Conservation (phyloP, 2,113 vertebrate genomes). For the Rhinopomastus cyanomelas region DNA sequence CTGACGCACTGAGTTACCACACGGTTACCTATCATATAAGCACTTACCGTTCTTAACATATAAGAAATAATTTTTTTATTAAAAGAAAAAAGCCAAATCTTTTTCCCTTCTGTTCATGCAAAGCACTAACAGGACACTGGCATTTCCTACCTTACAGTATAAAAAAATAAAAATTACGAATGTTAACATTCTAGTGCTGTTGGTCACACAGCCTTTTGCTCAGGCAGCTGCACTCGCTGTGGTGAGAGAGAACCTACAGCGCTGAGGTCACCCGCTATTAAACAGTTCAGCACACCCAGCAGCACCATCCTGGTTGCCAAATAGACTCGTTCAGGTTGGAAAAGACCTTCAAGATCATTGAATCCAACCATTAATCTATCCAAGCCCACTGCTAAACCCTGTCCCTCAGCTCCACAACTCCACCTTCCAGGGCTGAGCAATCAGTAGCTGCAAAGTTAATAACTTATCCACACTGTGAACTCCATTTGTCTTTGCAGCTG, state of each 20-base stretch:
- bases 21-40: no score
- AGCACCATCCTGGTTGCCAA: neutral
- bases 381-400: no score
- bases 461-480: neutral
- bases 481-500: accelerated
- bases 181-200: accelerated
- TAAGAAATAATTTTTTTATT: neutral
- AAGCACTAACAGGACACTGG: neutral
- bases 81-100: accelerated
- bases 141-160: neutral
- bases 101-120: neutral
- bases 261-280: neutral
- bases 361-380: no score
- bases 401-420: neutral
- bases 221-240: accelerated
- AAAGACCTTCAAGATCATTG: no score
- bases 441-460: neutral
- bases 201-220: accelerated
- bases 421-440: neutral
- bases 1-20: accelerated
- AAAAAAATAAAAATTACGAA: neutral
- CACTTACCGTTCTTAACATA: neutral
- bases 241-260: neutral
- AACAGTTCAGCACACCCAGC: neutral
- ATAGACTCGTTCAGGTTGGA: no score